Evolutionary conservation across 2,888 invertebrate species (phyloP), one percentile per base, ranked within the genome.

Genomic region (Andrena camellia): DNA sequence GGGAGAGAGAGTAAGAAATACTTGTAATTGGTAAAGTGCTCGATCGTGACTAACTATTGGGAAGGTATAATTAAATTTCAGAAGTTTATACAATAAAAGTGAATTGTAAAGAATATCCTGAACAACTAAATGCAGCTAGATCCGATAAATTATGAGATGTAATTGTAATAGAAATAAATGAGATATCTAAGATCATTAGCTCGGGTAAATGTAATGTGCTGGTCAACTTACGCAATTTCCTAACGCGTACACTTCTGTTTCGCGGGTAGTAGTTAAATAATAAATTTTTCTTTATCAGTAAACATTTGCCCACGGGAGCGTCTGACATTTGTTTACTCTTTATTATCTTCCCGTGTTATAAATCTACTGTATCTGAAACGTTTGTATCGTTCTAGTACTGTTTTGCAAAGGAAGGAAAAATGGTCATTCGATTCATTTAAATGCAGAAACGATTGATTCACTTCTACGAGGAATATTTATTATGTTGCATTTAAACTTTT

Each of bases 251-350:
- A 17, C 5, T 42, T 42, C 17, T 42, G 42, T 42, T 17, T 17
- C 42, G 42, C 42, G 42, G 4, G 42, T 42, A 17, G 42, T 42
- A 42, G 42, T 42, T 42, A 17, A 31, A 10, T 20, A 20, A 59
- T 69, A 69, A 69, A 59, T 69, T 59, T 26, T 42, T 59, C n/a
- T 35, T 69, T 59, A 69, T 42, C 42, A 42, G 26, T 10, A 50
- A 66, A 66, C 50, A 50, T 50, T 66, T n/a, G 26, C 13, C 54
- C 8, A 17, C 17, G 13, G n/a, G 20, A 52, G 20, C 23, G 35
- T 42, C 23, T 2, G 10, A 17, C n/a, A 23, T 13, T 23, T 29
- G 35, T 69, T 69, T 69, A 26, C 57, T n/a, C 35, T 69, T n/a
- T 57, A 57, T 59, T 57, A 57, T 59, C 57, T 57, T 26, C 3